phyloP scores from a whole-genome alignment of 2,797 vertebrate species.

The Oreochromis grahami region DNA sequence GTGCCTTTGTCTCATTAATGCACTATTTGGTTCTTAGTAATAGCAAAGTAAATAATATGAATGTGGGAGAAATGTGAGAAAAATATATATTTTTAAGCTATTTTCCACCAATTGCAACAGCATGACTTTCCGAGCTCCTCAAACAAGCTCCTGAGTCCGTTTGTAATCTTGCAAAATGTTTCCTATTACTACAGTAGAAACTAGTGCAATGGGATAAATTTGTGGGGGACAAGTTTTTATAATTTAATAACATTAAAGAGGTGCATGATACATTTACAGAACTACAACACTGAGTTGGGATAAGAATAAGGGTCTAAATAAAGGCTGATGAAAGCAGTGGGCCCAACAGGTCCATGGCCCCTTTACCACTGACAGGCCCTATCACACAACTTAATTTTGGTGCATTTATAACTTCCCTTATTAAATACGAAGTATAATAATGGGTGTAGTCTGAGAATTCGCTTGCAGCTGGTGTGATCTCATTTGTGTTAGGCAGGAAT shows the following conservation, averaged over 20 bases:
- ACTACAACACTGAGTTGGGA: background rate
- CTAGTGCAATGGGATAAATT: background rate
- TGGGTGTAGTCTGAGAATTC: background rate
- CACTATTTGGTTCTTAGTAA: background rate
- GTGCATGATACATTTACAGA: background rate
- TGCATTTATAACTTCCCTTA: background rate
- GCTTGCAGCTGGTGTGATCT: background rate
- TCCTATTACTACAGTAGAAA: background rate
- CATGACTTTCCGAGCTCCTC: background rate
- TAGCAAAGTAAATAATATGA: background rate
- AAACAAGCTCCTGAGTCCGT: background rate
- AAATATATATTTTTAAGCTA: background rate
- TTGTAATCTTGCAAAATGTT: background rate
- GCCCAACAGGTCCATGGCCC: background rate
- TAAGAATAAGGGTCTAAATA: background rate
- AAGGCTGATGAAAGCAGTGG: background rate
- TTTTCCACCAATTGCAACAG: background rate
- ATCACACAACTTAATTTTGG: background rate
- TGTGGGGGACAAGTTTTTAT: background rate
- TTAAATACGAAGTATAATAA: background rate
- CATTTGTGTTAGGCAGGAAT: background rate
- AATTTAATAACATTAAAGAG: background rate
- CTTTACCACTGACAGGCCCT: background rate
- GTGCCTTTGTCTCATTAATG: slow-evolving; percentile 22
- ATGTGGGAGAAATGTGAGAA: background rate